Evolutionary conservation across 2,113 vertebrate species (phyloP).

Genomic region (Eolophus roseicapilla): DNA sequence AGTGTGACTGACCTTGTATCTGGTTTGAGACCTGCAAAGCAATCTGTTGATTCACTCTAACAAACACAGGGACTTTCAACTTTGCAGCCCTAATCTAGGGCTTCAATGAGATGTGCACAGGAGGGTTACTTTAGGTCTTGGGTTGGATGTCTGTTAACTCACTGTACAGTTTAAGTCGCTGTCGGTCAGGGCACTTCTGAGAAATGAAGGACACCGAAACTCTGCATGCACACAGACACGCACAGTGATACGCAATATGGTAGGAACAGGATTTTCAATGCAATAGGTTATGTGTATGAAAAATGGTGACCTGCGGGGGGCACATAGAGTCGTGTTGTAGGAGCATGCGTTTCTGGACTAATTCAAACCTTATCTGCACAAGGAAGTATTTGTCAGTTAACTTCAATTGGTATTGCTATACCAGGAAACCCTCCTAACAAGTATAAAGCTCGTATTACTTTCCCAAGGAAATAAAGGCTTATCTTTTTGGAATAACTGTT

Average conservation of each 20-base stretch:
- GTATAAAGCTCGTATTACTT: neutral
- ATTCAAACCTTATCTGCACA: conserved; percentile 34
- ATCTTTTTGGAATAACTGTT: neutral
- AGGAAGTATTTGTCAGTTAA: conserved; percentile 41
- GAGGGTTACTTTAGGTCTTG: neutral
- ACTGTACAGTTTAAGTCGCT: neutral
- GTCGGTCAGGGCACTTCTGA: neutral
- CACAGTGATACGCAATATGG: neutral
- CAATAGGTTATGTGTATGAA: neutral
- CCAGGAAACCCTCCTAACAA: conserved; percentile 40
- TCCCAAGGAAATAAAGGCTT: conserved; percentile 30
- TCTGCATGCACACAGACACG: neutral
- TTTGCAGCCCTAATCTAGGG: neutral
- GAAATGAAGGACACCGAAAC: neutral
- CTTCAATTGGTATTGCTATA: conserved; percentile 3
- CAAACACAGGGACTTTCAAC: neutral
- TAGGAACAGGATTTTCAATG: neutral
- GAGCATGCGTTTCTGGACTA: neutral
- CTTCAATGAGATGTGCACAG: neutral
- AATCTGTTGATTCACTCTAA: neutral
- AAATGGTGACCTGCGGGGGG: neutral
- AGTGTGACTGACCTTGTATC: conserved; percentile 1
- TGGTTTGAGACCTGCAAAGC: neutral
- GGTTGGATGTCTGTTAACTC: neutral
- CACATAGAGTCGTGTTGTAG: neutral